A percentile compares a stretch with the other conserved stretches of the same genome.
Evolutionary conservation across 2,888 invertebrate genomes (phyloP).

Genomic region (Pterobdella sp.): DNA sequence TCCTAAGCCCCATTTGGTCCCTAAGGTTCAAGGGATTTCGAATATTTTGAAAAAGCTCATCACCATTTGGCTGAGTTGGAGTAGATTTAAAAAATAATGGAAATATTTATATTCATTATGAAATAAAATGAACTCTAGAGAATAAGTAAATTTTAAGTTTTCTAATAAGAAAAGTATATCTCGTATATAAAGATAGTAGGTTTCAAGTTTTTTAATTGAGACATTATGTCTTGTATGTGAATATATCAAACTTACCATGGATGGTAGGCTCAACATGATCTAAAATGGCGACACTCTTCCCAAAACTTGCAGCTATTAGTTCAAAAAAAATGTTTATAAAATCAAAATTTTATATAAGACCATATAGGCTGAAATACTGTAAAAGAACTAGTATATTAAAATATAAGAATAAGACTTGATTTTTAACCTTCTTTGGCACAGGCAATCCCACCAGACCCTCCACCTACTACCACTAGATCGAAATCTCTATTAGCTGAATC

Average conservation of each 20-base stretch:
- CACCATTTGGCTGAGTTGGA: no score
- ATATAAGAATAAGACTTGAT: background rate
- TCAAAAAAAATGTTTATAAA: background rate
- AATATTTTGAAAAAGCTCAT: background rate
- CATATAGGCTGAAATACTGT: background rate
- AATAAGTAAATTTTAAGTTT: background rate
- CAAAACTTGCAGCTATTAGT: constrained; percentile 56
- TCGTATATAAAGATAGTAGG: background rate
- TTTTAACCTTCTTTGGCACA: constrained; percentile 39
- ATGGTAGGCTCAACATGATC: constrained; percentile 59
- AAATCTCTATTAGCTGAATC: no score
- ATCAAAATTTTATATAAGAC: background rate
- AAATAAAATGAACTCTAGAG: background rate
- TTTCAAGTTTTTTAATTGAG: background rate
- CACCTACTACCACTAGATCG: constrained; percentile 78
- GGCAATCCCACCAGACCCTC: constrained; percentile 89
- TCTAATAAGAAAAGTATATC: background rate
- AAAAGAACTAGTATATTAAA: constrained; percentile 2
- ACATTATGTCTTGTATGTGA: no score
- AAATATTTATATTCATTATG: background rate
- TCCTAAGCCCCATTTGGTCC: constrained; percentile 61
- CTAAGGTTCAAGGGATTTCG: constrained; percentile 20
- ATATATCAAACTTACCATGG: constrained; percentile 9
- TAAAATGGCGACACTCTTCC: constrained; percentile 57
- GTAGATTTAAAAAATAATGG: background rate